These are phyloP conservation scores for Patella depressa DNA, from an alignment of 2,888 invertebrate genomes.

Conservation along the genomic window DNA sequence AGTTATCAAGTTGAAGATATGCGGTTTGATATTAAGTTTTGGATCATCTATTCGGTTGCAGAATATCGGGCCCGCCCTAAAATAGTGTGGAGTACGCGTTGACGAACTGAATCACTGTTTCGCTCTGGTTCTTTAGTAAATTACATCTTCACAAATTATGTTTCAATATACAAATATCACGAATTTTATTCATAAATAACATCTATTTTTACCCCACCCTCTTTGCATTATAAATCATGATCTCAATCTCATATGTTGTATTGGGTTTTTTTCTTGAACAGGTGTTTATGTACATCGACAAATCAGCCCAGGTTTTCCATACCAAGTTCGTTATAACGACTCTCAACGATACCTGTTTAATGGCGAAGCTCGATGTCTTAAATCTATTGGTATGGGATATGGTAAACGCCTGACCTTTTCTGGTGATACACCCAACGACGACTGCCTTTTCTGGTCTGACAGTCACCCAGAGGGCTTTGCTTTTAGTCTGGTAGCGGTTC, in stretches of 20 bases:
- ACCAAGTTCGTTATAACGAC: slow-evolving; percentile 77
- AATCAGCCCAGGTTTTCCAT: slow-evolving; percentile 82
- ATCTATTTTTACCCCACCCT: too few species aligned
- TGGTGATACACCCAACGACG: slow-evolving; percentile 77
- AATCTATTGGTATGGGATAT: slow-evolving; percentile 82
- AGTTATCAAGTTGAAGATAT: too few species aligned
- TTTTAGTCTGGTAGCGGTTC: slow-evolving; percentile 75
- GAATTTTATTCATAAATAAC: too few species aligned
- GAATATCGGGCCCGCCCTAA: too few species aligned
- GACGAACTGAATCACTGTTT: too few species aligned
- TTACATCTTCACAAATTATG: too few species aligned
- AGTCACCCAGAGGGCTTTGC: slow-evolving; percentile 82
- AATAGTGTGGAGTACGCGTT: too few species aligned
- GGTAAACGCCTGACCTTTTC: slow-evolving; percentile 82
- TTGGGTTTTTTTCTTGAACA: slow-evolving; percentile 42
- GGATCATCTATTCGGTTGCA: too few species aligned
- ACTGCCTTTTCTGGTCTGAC: slow-evolving; percentile 85
- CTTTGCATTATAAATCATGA: too few species aligned
- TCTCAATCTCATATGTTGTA: not conserved
- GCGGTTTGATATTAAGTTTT: too few species aligned
- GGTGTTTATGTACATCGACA: slow-evolving; percentile 82
- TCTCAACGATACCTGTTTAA: slow-evolving; percentile 78
- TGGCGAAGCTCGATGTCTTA: slow-evolving; percentile 79
- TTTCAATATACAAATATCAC: too few species aligned
- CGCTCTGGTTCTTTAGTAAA: too few species aligned